Evolutionary conservation across 2,888 invertebrate genomes (phyloP).

Genomic region (Lasioglossum oenotherae): DNA sequence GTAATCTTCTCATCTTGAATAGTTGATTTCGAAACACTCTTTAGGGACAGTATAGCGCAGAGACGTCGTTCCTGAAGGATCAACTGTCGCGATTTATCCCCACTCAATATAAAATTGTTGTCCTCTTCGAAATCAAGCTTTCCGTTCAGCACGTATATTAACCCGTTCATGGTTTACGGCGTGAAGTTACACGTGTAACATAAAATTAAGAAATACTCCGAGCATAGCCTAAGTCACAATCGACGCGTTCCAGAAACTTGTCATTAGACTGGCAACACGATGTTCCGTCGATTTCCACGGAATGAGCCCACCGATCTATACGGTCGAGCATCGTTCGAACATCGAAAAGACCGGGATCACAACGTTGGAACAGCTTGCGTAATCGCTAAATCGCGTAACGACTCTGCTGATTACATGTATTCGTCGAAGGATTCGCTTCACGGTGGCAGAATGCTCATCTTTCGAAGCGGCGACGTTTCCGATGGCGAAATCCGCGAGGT

Average conservation of each 20-base stretch:
- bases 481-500: constrained; percentile 61
- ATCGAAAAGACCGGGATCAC: neutral
- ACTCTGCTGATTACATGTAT: constrained; percentile 57
- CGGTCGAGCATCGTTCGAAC: neutral
- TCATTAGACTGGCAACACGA: neutral
- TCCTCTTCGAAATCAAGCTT: neutral
- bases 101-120: neutral
- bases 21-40: neutral
- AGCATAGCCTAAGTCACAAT: neutral
- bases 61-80: too few species aligned
- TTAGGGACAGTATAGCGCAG: neutral
- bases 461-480: constrained; percentile 39
- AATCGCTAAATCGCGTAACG: constrained; percentile 54
- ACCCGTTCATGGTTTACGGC: too few species aligned
- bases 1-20: neutral
- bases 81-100: too few species aligned
- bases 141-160: too few species aligned
- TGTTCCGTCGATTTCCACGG: neutral
- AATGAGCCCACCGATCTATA: neutral
- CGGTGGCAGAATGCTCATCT: constrained; percentile 61
- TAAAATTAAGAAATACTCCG: neutral
- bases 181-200: too few species aligned
- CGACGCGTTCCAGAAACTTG: neutral
- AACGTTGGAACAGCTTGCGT: constrained; percentile 41
- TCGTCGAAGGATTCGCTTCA: constrained; percentile 48